Evolutionary conservation across 2,888 invertebrate species (phyloP).

Genomic region (Atethmia centrago): DNA sequence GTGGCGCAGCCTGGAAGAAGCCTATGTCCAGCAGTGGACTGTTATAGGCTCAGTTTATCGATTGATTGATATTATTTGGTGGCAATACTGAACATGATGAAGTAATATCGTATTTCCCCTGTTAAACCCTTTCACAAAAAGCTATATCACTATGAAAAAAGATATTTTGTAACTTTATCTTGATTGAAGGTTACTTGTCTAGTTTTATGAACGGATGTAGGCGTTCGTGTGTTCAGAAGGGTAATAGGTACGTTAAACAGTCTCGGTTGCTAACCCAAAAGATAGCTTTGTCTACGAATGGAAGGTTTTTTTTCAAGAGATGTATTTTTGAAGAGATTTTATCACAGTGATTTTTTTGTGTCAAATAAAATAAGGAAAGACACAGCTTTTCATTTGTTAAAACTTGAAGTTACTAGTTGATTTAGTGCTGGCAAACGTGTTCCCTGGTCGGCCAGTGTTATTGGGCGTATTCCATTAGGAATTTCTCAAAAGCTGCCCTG

Average conservation of each 20-base stretch:
- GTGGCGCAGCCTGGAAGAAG: no score
- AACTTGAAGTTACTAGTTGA: no score
- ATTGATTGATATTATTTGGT: no score
- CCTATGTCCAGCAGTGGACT: no score
- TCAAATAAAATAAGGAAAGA: no score
- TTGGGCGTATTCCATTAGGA: neutral
- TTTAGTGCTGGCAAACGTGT: no score
- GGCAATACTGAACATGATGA: neutral
- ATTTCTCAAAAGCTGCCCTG: neutral
- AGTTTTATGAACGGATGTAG: slow-evolving; percentile 8
- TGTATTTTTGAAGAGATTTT: neutral
- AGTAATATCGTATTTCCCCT: neutral
- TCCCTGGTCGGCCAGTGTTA: no score
- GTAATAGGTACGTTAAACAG: neutral
- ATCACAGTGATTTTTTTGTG: no score
- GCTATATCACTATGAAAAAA: neutral
- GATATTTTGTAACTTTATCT: slow-evolving; percentile 31
- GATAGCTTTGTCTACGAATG: neutral
- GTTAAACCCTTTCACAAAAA: neutral
- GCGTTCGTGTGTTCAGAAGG: slow-evolving; percentile 2
- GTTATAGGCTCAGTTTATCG: no score
- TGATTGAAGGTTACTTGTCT: slow-evolving; percentile 8
- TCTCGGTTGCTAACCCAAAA: neutral
- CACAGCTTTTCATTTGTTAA: no score
- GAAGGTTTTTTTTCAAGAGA: no score